Conservation (phyloP, 2,113 vertebrate species). For the Seriola aureovittata region DNA sequence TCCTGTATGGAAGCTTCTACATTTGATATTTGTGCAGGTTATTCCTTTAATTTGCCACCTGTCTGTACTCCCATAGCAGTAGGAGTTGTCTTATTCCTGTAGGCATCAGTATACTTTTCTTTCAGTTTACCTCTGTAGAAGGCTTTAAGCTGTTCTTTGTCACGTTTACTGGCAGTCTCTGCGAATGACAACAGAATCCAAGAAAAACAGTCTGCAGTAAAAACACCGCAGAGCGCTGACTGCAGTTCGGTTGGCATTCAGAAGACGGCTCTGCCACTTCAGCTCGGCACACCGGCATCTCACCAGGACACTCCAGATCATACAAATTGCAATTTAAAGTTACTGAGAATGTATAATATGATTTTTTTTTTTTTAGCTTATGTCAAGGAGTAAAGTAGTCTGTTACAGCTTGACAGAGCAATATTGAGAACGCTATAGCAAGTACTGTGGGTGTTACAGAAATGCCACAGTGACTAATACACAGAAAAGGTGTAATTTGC, state of each 20-base stretch:
- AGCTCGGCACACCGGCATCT: neutral
- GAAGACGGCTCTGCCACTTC: neutral
- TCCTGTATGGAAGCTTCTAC: neutral
- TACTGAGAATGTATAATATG: neutral
- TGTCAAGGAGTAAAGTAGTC: neutral
- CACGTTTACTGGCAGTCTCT: slow-evolving; percentile 1
- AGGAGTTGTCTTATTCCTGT: neutral
- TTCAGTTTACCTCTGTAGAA: neutral
- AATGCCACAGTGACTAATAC: slow-evolving; percentile 16
- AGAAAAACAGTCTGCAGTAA: slow-evolving; percentile 10
- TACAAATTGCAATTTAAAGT: neutral
- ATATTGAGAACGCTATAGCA: neutral
- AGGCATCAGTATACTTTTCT: neutral
- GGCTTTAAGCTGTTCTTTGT: slow-evolving; percentile 19
- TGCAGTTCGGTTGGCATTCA: slow-evolving; percentile 11
- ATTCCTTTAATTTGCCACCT: neutral
- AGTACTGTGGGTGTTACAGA: slow-evolving; percentile 2
- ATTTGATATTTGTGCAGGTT: neutral
- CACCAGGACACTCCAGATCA: neutral
- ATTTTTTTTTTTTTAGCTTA: neutral
- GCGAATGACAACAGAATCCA: neutral
- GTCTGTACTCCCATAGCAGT: neutral
- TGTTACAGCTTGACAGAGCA: neutral
- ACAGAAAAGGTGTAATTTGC: slow-evolving; percentile 7
- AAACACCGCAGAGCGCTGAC: slow-evolving; percentile 2